Conservation (phyloP, 2,113 vertebrate species). For the Megaleporinus macrocephalus region DNA sequence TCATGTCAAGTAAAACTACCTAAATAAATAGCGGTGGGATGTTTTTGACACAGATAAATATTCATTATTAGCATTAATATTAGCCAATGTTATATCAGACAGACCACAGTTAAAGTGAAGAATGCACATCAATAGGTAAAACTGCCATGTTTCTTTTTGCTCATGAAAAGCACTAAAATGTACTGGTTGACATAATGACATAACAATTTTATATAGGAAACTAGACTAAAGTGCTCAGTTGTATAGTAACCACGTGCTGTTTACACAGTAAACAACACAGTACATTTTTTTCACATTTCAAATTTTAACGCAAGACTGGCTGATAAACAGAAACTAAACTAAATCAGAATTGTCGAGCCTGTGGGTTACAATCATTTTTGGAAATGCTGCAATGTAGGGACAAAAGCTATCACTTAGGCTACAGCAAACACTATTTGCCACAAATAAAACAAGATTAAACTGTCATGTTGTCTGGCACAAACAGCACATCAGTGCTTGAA, state of each 20-base stretch:
- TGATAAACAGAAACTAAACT: not conserved
- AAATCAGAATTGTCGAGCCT: not conserved
- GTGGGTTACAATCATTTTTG: not conserved
- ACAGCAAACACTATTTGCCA: not conserved
- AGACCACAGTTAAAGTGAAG: no score
- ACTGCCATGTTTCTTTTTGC: not conserved
- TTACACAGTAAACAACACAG: not conserved
- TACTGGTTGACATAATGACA: no score
- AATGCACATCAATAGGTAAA: no score
- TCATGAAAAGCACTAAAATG: no score
- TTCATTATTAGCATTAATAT: no score
- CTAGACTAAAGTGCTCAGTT: not conserved
- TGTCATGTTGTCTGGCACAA: not conserved
- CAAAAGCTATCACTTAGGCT: not conserved
- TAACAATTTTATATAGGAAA: not conserved
- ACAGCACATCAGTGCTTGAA: not conserved
- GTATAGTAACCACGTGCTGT: not conserved
- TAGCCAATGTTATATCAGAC: no score
- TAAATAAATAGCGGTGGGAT: no score
- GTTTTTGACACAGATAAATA: not conserved
- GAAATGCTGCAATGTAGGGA: not conserved
- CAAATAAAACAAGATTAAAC: slow-evolving; percentile 1
- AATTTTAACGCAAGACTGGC: not conserved
- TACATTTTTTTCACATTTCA: not conserved
- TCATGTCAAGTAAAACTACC: no score